These are phyloP conservation scores for Bubo scandiacus DNA, from an alignment of 2,113 vertebrate species.

Conservation along the genomic window DNA sequence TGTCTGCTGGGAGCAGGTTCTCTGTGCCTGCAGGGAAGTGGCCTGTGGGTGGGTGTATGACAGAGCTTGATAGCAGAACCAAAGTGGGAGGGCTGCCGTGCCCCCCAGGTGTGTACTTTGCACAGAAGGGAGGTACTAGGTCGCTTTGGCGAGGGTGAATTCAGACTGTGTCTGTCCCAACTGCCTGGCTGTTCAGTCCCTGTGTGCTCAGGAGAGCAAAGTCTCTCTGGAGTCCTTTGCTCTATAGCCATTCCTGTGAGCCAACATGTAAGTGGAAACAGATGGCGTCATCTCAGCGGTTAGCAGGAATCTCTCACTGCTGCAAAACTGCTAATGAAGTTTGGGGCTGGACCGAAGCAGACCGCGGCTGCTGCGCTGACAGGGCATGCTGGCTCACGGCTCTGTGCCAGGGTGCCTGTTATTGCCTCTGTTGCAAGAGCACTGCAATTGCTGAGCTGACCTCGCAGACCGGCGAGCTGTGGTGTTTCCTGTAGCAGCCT, in stretches of 20 bases:
- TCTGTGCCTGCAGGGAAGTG: not conserved
- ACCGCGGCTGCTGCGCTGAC: not conserved
- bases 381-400: not conserved
- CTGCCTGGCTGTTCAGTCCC: not conserved
- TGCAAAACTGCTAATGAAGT: conserved; percentile 21
- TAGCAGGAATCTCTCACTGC: not conserved
- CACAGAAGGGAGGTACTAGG: not conserved
- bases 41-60: not conserved
- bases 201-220: not conserved
- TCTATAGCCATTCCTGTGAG: not conserved
- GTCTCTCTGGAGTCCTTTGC: not conserved
- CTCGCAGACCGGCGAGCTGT: not conserved
- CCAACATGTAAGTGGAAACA: conserved; percentile 17
- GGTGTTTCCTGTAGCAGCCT: not conserved
- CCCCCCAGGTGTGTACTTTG: not conserved
- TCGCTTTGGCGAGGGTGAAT: not conserved
- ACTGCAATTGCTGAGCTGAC: not conserved
- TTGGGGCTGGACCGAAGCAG: not conserved
- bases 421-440: not conserved
- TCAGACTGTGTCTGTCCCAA: not conserved
- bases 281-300: not conserved
- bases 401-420: not conserved
- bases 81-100: not conserved
- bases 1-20: not conserved
- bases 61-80: not conserved